Conservation (phyloP, 1,140 invertebrate genomes). For the Calephelis virginiensis region DNA sequence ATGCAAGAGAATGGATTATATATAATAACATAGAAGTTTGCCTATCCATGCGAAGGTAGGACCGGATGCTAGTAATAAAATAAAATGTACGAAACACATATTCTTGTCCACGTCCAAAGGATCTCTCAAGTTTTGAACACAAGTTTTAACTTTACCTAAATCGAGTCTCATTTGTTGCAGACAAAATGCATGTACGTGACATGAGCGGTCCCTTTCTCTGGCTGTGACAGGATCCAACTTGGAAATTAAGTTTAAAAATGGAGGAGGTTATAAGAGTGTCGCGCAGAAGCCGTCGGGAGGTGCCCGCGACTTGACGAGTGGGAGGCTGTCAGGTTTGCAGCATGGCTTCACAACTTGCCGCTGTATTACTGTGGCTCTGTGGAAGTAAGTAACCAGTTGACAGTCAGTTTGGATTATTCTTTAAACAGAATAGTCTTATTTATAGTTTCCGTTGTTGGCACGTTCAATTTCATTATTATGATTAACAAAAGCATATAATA, state of each 20-base stretch:
- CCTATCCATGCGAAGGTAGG: no score
- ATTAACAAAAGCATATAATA: no score
- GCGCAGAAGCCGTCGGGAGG: slow-evolving; percentile 33
- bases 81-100: no score
- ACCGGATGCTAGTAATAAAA: no score
- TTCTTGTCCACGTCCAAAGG: no score
- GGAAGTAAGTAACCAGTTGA: slow-evolving; percentile 49
- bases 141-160: slow-evolving; percentile 3
- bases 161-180: slow-evolving; percentile 21
- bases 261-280: slow-evolving; percentile 38
- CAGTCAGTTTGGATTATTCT: no score
- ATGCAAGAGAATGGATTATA: no score
- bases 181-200: slow-evolving; percentile 24
- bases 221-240: slow-evolving; percentile 39
- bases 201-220: slow-evolving; percentile 24
- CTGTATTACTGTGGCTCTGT: slow-evolving; percentile 58
- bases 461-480: no score
- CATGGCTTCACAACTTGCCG: slow-evolving; percentile 54
- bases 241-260: slow-evolving; percentile 42
- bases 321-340: slow-evolving; percentile 30
- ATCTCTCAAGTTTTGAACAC: background rate
- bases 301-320: slow-evolving; percentile 56
- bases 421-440: no score
- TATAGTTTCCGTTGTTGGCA: no score
- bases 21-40: no score